Percentiles rank a stretch among this genome's conserved stretches.
phyloP scores from a whole-genome alignment of 2,113 vertebrate genomes.

The Synodontis membranacea region DNA sequence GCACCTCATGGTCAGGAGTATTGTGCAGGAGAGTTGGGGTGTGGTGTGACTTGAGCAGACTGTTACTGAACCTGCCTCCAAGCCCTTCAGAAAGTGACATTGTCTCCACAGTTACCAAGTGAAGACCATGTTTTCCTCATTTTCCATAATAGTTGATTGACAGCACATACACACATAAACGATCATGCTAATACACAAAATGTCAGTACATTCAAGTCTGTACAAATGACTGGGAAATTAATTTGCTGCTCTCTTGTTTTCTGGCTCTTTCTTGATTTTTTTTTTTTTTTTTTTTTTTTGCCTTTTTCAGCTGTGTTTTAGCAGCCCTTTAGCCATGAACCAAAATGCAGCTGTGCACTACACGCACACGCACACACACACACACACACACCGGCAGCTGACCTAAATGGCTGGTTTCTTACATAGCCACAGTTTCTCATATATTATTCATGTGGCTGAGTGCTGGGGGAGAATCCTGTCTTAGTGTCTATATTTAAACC shows the following conservation, averaged over 20 bases:
- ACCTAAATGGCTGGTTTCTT: constrained; percentile 46
- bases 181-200: constrained; percentile 10
- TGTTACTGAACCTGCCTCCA: constrained; percentile 39
- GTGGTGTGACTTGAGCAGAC: constrained; percentile 37
- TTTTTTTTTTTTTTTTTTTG: constrained; percentile 4
- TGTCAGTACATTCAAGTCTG: neutral
- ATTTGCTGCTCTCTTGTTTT: neutral
- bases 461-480: constrained; percentile 75
- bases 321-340: constrained; percentile 37
- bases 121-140: constrained; percentile 70
- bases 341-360: constrained; percentile 30
- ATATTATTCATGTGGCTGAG: constrained; percentile 75
- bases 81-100: constrained; percentile 63
- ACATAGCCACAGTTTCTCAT: constrained; percentile 65
- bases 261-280: neutral
- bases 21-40: neutral
- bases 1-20: neutral
- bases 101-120: constrained; percentile 74
- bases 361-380: neutral
- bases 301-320: constrained; percentile 31
- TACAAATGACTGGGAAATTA: neutral
- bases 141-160: constrained; percentile 63
- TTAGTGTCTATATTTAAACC: constrained; percentile 76
- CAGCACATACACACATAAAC: constrained; percentile 31
- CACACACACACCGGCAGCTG: constrained; percentile 23